A percentile compares a stretch with the other conserved stretches of the same genome.
Evolutionary conservation across 2,797 vertebrate species (phyloP).

Genomic region (Stomatorhinus walkeri): DNA sequence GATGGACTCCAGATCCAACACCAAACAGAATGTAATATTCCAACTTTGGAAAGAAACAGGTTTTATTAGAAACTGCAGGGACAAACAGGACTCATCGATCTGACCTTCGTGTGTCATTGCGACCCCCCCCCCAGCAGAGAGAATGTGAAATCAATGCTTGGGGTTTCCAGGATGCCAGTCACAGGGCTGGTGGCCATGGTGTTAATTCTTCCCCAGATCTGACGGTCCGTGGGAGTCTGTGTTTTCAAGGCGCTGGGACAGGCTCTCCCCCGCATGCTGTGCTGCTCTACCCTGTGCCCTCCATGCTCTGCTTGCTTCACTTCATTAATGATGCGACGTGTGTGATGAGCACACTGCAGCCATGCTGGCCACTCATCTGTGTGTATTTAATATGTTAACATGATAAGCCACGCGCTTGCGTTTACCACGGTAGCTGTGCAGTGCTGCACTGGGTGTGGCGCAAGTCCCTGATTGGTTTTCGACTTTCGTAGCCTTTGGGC

Average conservation of each 20-base stretch:
- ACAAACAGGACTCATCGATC: constrained; percentile 8
- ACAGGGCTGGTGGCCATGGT: not conserved
- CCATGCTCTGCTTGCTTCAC: not conserved
- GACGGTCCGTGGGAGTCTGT: not conserved
- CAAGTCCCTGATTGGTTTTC: not conserved
- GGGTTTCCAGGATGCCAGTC: not conserved
- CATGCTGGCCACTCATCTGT: not conserved
- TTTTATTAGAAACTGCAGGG: constrained; percentile 4
- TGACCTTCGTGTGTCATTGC: constrained; percentile 11
- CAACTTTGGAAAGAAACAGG: not conserved
- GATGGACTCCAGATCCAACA: not conserved
- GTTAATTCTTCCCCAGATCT: not conserved
- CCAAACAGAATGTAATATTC: not conserved
- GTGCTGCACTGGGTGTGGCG: not conserved
- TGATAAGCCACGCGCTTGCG: not conserved
- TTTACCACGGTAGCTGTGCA: not conserved
- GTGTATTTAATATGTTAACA: not conserved
- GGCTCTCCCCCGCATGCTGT: not conserved
- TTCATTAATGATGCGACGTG: not conserved
- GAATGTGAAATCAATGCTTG: not conserved
- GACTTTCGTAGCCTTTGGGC: not conserved
- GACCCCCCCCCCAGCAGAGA: not conserved
- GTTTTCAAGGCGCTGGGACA: not conserved
- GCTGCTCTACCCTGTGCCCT: not conserved
- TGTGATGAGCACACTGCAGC: not conserved